These are phyloP conservation scores for Tupaia tana DNA, from an alignment of 2,113 vertebrate genomes.

Conservation along the genomic window DNA sequence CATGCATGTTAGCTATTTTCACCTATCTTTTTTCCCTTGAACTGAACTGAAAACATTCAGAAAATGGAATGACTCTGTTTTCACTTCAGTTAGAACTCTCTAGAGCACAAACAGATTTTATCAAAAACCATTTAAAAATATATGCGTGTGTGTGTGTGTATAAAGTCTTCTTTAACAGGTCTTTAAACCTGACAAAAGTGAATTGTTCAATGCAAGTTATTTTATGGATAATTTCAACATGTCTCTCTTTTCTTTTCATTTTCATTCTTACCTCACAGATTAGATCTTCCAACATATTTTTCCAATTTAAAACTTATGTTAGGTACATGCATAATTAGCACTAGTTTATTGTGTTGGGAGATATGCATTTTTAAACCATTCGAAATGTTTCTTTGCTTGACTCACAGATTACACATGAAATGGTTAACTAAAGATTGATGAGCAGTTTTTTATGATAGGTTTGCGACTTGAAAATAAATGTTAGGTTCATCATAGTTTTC, in stretches of 20 bases:
- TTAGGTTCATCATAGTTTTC: conserved; percentile 90
- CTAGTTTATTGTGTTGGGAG: not conserved
- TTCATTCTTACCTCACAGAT: not conserved
- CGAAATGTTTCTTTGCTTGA: not conserved
- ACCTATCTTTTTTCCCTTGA: conserved; percentile 71
- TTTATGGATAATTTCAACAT: conserved; percentile 34
- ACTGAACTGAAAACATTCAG: conserved; percentile 40
- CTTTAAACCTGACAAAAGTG: conserved; percentile 47
- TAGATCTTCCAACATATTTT: not conserved
- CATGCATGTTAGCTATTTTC: conserved; percentile 67
- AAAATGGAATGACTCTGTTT: conserved; percentile 47
- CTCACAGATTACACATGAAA: conserved; percentile 85
- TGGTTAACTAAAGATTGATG: conserved; percentile 87
- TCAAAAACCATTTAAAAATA: not conserved
- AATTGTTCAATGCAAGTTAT: conserved; percentile 45
- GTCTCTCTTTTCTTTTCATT: not conserved
- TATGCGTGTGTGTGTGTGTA: not conserved
- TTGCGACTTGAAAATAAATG: conserved; percentile 89
- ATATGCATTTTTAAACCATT: conserved; percentile 54
- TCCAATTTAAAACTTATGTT: not conserved
- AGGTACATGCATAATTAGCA: not conserved
- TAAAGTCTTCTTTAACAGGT: conserved; percentile 54
- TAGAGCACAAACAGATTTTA: conserved; percentile 6
- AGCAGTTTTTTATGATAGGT: conserved; percentile 86
- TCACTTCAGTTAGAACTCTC: conserved; percentile 11